These are phyloP conservation scores for Oscheius sp. DNA, from an alignment of 2,888 invertebrate species.

Conservation along the genomic window DNA sequence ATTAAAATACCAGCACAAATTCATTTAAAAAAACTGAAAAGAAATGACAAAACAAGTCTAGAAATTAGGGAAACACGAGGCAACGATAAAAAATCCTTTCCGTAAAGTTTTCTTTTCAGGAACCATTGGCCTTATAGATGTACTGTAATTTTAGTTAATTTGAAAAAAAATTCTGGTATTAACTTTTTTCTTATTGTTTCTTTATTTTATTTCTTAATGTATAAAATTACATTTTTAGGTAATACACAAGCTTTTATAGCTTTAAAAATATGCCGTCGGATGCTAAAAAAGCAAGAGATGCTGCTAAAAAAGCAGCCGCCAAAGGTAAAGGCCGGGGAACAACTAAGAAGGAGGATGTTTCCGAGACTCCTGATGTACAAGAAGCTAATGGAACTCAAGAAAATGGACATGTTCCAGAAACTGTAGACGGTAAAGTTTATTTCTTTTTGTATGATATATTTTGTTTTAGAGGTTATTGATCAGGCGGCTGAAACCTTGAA, in stretches of 20 bases:
- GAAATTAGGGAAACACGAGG: too few relatives aligned
- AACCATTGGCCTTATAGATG: too few relatives aligned
- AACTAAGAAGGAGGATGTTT: slow-evolving; percentile 26
- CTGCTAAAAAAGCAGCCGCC: slow-evolving; percentile 84
- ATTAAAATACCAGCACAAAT: too few relatives aligned
- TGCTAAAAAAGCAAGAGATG: slow-evolving; percentile 95
- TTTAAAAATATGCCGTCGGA: slow-evolving; percentile 91
- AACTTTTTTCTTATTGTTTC: background rate
- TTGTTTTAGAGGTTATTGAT: slow-evolving; percentile 57
- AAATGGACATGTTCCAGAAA: slow-evolving; percentile 20
- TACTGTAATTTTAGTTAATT: too few relatives aligned
- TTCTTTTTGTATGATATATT: background rate
- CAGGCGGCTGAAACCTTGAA: slow-evolving; percentile 67
- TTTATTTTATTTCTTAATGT: background rate
- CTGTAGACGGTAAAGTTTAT: slow-evolving; percentile 24
- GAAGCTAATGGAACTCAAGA: slow-evolving; percentile 33
- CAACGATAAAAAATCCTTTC: too few relatives aligned
- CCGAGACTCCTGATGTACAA: background rate
- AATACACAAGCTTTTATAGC: slow-evolving; percentile 24
- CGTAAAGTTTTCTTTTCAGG: too few relatives aligned
- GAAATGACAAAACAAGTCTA: too few relatives aligned
- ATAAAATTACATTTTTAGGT: slow-evolving; percentile 18
- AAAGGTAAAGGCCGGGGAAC: slow-evolving; percentile 34
- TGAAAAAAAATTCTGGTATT: too few relatives aligned
- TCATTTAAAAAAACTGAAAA: too few relatives aligned